Percentiles rank a stretch among this genome's conserved stretches.
phyloP scores from a whole-genome alignment of 2,113 vertebrate species.

The Uria aalge region DNA sequence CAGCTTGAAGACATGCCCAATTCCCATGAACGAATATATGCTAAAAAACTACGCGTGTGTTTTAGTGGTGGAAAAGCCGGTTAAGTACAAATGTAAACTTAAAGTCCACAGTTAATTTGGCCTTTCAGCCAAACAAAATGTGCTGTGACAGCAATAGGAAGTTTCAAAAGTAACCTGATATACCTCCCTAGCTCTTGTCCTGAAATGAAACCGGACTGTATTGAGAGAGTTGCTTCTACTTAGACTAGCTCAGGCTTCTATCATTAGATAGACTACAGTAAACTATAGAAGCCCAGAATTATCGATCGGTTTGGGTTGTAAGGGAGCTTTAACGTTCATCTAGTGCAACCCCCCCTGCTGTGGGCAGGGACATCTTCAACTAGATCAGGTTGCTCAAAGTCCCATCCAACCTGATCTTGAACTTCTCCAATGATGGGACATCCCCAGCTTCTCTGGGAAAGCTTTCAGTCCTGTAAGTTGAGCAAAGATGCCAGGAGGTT shows the following conservation, averaged over 20 bases:
- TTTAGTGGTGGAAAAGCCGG: neutral
- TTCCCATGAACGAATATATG: neutral
- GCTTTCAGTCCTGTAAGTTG: neutral
- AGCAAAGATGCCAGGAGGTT: neutral
- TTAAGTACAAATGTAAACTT: neutral
- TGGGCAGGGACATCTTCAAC: neutral
- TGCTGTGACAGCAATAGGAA: neutral
- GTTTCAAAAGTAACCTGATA: neutral
- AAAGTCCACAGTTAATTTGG: neutral
- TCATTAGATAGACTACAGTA: neutral
- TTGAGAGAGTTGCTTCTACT: neutral
- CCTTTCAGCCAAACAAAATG: neutral
- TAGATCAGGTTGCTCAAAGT: neutral
- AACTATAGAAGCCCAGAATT: neutral
- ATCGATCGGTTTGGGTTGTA: neutral
- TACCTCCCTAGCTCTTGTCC: neutral
- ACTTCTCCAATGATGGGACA: neutral
- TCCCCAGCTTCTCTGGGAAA: neutral
- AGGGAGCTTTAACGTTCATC: neutral
- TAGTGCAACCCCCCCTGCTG: rapidly evolving
- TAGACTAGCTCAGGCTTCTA: neutral
- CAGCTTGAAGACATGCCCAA: neutral
- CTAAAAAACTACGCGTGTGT: neutral
- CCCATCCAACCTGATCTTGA: neutral
- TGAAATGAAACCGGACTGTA: neutral